A percentile compares a stretch with the other conserved stretches of the same genome.
phyloP scores from a whole-genome alignment of 1,140 invertebrate genomes.

The Trachymyrmex cornetzi region DNA sequence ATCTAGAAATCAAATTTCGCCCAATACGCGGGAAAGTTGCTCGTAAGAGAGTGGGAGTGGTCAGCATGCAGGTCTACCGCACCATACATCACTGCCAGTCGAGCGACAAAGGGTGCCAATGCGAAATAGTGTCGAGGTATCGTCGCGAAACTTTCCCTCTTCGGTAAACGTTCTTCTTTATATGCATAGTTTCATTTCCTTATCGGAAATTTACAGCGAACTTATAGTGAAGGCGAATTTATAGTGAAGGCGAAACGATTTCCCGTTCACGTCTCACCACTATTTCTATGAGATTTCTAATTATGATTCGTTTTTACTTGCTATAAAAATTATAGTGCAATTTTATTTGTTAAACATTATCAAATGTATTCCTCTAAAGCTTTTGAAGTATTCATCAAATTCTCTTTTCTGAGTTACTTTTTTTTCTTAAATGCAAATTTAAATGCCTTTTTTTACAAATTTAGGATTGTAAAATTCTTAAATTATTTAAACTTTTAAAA shows the following conservation, averaged over 20 bases:
- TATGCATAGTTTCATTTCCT: slow-evolving; percentile 87
- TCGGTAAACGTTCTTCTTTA: slow-evolving; percentile 81
- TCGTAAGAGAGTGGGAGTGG: slow-evolving; percentile 57
- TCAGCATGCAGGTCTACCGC: slow-evolving; percentile 70
- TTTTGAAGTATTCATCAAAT: background rate
- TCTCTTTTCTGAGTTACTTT: background rate
- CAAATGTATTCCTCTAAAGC: background rate
- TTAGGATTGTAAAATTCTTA: background rate
- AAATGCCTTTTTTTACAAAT: background rate
- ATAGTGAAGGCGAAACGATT: slow-evolving; percentile 31
- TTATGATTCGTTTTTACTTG: slow-evolving; percentile 1
- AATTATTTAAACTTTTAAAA: background rate
- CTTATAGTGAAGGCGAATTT: background rate
- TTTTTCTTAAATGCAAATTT: background rate
- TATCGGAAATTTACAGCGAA: slow-evolving; percentile 77
- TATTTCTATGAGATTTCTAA: background rate
- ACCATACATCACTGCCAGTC: slow-evolving; percentile 83
- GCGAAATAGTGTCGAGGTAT: slow-evolving; percentile 80
- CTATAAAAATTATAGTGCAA: background rate
- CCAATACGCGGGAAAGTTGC: slow-evolving; percentile 23
- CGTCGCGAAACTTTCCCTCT: slow-evolving; percentile 72
- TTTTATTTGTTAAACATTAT: background rate
- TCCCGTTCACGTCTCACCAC: background rate
- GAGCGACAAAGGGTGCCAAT: slow-evolving; percentile 69
- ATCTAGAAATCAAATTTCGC: slow-evolving; percentile 46